Base-by-base conservation (phyloP, 92 coral and sea anemone genomes). In the Palythoa heliodiscus region DNA sequence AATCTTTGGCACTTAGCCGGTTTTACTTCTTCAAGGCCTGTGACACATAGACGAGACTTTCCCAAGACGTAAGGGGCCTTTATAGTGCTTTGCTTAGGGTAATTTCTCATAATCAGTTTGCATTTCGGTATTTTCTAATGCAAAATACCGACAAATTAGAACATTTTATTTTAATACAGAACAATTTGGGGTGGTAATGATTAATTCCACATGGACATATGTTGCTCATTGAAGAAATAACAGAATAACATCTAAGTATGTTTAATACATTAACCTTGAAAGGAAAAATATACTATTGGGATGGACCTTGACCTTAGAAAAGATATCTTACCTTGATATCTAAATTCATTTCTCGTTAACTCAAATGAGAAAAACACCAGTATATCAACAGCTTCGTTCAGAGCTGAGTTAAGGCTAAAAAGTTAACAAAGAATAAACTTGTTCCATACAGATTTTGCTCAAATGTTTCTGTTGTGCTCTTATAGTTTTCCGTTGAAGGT, bases 341-440 rank as follows among this genome's bases (percentile, higher is more conserved):
- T 76, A 75, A 52, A 76, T 76, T 76, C 66, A 54, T 76, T 76
- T 54, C 67, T 76, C 67, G 81, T 76, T 76, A 55, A 76, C 66
- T 14, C 63, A 54, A 75, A 76, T 76, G 67, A 38, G 11, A 76
- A 76, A 14, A 76, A 54, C 81, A 76, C 53, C 81, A 22, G 23
- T 13, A 14, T 5, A 11, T 53, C 50, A 52, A 8, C 11, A 19
- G 22, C 23, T 4, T 35, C 81, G 53, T 76, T 24, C 39, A 76
- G 50, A 20, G 14, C 22, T 24, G 24, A 50, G 22, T 19, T 19
- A n/a, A 7, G 17, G 24, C 47, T 55, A 53, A 15, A 76, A 54
- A 0, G 23, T 76, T 10, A n/a, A 2, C 3, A 53, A 25, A 50
- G 25, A 10, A 76, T 11, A 40, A 5, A 23, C 63, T 24, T 15